Conservation (phyloP, 2,113 vertebrate species). For the Pholis gunnellus region DNA sequence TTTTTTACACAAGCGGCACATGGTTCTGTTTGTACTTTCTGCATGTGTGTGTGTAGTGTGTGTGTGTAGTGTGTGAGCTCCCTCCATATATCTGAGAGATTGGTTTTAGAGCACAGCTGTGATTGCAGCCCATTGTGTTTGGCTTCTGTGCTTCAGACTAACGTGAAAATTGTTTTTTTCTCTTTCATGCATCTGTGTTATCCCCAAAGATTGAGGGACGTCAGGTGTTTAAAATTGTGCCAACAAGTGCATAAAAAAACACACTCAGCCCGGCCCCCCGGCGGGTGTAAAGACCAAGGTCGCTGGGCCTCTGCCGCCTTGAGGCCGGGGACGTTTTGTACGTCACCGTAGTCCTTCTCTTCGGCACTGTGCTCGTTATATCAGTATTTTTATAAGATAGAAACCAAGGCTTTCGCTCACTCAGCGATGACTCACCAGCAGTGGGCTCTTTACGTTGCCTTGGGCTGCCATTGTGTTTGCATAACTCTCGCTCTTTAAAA, state of each 20-base stretch:
- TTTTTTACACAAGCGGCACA: not conserved
- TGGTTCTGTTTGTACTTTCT: not conserved
- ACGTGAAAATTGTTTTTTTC: not conserved
- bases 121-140: slow-evolving; percentile 15
- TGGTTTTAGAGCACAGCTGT: slow-evolving; percentile 3
- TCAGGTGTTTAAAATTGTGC: not conserved
- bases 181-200: not conserved
- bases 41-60: not conserved
- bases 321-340: slow-evolving; percentile 34
- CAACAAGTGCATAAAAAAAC: not conserved
- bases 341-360: slow-evolving; percentile 47
- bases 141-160: not conserved
- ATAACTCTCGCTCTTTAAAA: slow-evolving; percentile 40
- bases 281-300: slow-evolving; percentile 45
- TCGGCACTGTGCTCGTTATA: slow-evolving; percentile 51
- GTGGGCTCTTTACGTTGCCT: slow-evolving; percentile 38
- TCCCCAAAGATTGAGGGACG: not conserved
- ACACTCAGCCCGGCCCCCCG: not conserved
- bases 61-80: not conserved
- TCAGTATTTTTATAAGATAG: slow-evolving; percentile 70
- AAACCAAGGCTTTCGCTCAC: slow-evolving; percentile 57
- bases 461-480: slow-evolving; percentile 52
- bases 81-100: not conserved
- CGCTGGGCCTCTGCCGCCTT: slow-evolving; percentile 29
- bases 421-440: slow-evolving; percentile 53